Evolutionary conservation across 2,888 invertebrate species (phyloP), one percentile per base, ranked within the genome.

Genomic region (Coecobrya sp.): DNA sequence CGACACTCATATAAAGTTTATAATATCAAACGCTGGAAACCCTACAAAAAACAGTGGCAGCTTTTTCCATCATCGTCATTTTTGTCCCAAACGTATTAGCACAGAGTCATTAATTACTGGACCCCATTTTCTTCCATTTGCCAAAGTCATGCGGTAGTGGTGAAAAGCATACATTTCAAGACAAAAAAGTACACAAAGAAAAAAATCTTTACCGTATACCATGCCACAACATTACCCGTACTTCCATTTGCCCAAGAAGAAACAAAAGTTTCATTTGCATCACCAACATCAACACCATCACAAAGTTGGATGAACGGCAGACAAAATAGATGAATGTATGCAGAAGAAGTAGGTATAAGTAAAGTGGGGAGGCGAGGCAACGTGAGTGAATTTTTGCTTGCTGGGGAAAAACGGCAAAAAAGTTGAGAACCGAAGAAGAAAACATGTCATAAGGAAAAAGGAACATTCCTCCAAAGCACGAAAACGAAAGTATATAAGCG

Each of bases 91-190:
- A 89, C 81, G 89, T 85, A 84, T 89, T 89, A 89, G 84, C 73
- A 84, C 89, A 85, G 49, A 89, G 89, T 85, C 89, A 89, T 89
- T 89, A 89, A 89, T 89, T 89, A 89, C 89, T 73, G 73, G 84
- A 89, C 89, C 89, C 84, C 89, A 84, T 84, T 76, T 89, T 70
- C 62, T 49, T 52, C 89, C 89, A 89, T 89, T 89, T 89, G 89
- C 89, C 89, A 89, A 89, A 84, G 89, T 89, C 85, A 87, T 73
- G 22, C 42, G 27, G 65, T 27, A 45, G n/a, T 81, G 81, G n/a
- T 81, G 81, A 55, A 30, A 55, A 45, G 76, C 22, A 49, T 76
- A 27, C 55, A 55, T 16, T 13, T 68, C 68, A 68, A 30, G n/a
- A 0, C 25, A 1, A 22, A 25, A 62, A 62, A n/a, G n/a, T n/a